A percentile compares a stretch with the other conserved stretches of the same genome.
These are phyloP conservation scores for Sweltsa coloradensis DNA, from an alignment of 1,140 invertebrate genomes.

Conservation along the genomic window DNA sequence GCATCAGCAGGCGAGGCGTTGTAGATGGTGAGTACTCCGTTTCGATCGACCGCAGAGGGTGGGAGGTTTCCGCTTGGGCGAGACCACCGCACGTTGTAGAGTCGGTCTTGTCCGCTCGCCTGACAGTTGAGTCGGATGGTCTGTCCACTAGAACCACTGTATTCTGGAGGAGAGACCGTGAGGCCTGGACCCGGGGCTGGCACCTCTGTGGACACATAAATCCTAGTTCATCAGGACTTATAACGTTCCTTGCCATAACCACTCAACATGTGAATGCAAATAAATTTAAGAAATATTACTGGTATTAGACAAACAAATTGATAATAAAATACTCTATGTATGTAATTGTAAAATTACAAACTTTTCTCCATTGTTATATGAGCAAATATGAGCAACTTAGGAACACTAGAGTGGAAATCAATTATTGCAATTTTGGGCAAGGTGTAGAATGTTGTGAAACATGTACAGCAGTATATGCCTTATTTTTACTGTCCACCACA, in stretches of 20 bases:
- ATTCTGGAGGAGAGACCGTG: conserved; percentile 39
- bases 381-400: too few relatives aligned
- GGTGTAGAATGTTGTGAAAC: too few relatives aligned
- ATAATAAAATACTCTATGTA: background rate
- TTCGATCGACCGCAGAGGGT: conserved; percentile 35
- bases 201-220: conserved; percentile 6
- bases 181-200: conserved; percentile 13
- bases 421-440: too few relatives aligned
- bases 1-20: conserved; percentile 52
- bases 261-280: background rate
- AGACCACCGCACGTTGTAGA: conserved; percentile 18
- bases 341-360: background rate
- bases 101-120: background rate
- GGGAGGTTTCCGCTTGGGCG: conserved; percentile 31
- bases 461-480: too few relatives aligned
- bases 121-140: conserved; percentile 39
- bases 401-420: too few relatives aligned
- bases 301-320: background rate
- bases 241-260: too few relatives aligned
- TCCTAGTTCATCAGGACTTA: too few relatives aligned
- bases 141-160: conserved; percentile 39
- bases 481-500: too few relatives aligned
- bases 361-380: background rate
- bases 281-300: background rate
- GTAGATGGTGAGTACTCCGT: conserved; percentile 59